Conservation (phyloP, 2,797 vertebrate genomes). For the Sebastes dallii region DNA sequence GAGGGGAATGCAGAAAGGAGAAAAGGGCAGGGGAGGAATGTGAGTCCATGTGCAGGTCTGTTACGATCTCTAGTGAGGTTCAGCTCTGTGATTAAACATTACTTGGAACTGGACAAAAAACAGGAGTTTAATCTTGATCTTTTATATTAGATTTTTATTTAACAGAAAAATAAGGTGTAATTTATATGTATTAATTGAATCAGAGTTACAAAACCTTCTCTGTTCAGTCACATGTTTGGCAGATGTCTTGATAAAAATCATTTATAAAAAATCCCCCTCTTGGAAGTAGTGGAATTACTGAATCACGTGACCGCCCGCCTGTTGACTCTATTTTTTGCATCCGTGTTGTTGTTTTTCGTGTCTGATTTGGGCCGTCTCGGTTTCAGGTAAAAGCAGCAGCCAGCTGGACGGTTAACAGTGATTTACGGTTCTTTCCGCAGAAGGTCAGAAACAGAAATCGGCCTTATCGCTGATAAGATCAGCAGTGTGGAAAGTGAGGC, state of each 20-base stretch:
- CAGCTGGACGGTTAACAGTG: not conserved
- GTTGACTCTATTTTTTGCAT: conserved; percentile 11
- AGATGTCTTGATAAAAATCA: conserved; percentile 6
- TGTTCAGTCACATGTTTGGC: conserved; percentile 16
- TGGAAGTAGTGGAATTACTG: not conserved
- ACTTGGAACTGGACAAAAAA: not conserved
- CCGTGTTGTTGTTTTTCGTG: not conserved
- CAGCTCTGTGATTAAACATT: not conserved
- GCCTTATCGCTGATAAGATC: conserved; percentile 31
- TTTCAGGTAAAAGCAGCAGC: not conserved
- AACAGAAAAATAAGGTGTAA: not conserved
- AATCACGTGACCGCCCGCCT: not conserved
- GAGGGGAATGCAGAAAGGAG: conserved; percentile 29
- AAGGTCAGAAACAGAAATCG: conserved; percentile 17
- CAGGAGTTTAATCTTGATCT: not conserved
- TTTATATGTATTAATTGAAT: conserved; percentile 8
- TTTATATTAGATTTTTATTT: not conserved
- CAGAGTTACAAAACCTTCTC: not conserved
- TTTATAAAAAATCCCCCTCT: not conserved
- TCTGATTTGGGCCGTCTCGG: not conserved
- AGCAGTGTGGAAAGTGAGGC: not conserved
- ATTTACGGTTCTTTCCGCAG: conserved; percentile 6
- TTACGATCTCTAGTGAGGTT: conserved; percentile 16
- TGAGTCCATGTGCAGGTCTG: conserved; percentile 7
- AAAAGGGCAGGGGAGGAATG: conserved; percentile 61